Evolutionary conservation across 2,113 vertebrate species (phyloP).

Genomic region (Speoplatyrhinus poulsoni): DNA sequence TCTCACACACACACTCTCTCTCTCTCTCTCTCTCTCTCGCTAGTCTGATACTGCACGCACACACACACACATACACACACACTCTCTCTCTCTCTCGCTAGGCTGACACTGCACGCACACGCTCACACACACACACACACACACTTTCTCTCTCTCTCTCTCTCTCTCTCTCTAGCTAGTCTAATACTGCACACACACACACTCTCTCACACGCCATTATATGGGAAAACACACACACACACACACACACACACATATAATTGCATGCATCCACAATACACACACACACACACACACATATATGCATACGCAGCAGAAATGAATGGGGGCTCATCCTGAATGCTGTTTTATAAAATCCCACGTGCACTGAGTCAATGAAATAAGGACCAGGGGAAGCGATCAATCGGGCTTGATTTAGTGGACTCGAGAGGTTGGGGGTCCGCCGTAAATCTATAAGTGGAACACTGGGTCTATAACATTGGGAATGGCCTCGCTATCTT

Average conservation of each 20-base stretch:
- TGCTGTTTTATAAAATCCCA: neutral
- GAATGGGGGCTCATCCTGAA: too few relatives aligned
- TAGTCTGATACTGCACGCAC: slow-evolving; percentile 15
- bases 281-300: neutral
- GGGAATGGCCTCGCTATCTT: slow-evolving; percentile 17
- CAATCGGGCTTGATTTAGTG: slow-evolving; percentile 68
- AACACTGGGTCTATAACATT: slow-evolving; percentile 43
- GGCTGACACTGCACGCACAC: slow-evolving; percentile 10
- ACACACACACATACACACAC: slow-evolving; percentile 5
- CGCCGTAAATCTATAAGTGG: slow-evolving; percentile 59
- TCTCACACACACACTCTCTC: slow-evolving; percentile 10
- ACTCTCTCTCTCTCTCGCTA: neutral
- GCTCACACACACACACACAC: slow-evolving; percentile 1
- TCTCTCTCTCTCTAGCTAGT: too few relatives aligned
- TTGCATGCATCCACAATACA: slow-evolving; percentile 15
- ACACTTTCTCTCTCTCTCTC: too few relatives aligned
- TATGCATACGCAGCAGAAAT: too few relatives aligned
- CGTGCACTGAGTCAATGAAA: slow-evolving; percentile 60
- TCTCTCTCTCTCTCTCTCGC: neutral
- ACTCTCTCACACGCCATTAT: slow-evolving; percentile 8
- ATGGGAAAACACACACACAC: slow-evolving; percentile 2
- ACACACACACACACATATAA: neutral
- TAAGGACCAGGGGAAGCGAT: slow-evolving; percentile 58
- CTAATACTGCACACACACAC: neutral
- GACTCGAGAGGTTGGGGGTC: slow-evolving; percentile 36